phyloP scores from a whole-genome alignment of 2,888 invertebrate genomes.

The Teleiodes luculella region DNA sequence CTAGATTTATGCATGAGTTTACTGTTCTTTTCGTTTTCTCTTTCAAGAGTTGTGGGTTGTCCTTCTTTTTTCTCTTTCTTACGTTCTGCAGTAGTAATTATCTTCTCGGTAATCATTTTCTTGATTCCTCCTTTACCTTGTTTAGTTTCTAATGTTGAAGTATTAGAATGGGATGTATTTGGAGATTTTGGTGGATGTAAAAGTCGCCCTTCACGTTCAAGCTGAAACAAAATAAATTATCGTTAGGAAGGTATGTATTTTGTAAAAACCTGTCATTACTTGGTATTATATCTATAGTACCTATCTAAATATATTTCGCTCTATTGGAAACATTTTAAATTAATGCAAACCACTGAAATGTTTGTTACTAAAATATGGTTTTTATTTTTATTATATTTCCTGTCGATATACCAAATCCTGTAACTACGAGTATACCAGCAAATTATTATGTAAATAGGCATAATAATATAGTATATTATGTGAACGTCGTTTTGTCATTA shows the following conservation, averaged over 20 bases:
- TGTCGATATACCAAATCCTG: no score
- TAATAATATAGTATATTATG: no score
- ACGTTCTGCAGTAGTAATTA: constrained; percentile 66
- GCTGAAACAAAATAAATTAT: constrained; percentile 47
- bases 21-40: constrained; percentile 72
- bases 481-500: not conserved
- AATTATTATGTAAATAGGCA: no score
- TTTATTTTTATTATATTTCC: not conserved
- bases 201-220: constrained; percentile 70
- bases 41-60: constrained; percentile 59
- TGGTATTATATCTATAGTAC: no score
- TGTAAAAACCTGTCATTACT: no score
- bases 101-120: constrained; percentile 72
- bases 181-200: constrained; percentile 69
- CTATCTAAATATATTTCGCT: no score
- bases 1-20: constrained; percentile 60
- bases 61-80: constrained; percentile 69
- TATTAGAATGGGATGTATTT: constrained; percentile 67
- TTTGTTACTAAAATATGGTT: not conserved
- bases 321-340: no score
- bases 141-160: constrained; percentile 71
- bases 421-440: no score
- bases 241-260: no score
- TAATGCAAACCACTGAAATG: not conserved
- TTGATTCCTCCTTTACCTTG: constrained; percentile 68